Percentiles rank a stretch among this genome's conserved stretches.
These are phyloP conservation scores for Chloroceryle aenea DNA, from an alignment of 2,113 vertebrate species.

Conservation along the genomic window DNA sequence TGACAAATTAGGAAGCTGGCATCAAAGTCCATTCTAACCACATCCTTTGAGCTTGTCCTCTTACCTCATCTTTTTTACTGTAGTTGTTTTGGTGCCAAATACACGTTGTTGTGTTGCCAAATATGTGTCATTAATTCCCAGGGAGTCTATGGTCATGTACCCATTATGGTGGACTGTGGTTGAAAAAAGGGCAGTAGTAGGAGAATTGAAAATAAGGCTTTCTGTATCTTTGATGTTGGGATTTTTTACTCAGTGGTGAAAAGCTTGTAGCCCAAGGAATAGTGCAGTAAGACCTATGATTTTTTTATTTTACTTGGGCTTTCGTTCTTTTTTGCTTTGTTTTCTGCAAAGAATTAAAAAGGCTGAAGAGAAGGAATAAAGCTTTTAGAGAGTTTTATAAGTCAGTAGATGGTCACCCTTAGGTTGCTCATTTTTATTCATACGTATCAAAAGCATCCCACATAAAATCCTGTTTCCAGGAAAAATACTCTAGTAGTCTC, in stretches of 20 bases:
- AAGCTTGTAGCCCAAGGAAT: neutral
- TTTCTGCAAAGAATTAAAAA: neutral
- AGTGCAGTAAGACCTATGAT: neutral
- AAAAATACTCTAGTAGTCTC: slow-evolving; percentile 1
- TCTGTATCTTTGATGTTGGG: neutral
- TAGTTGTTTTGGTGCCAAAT: slow-evolving; percentile 18
- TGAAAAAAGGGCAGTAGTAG: neutral
- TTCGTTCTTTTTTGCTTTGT: neutral
- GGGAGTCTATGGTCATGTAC: neutral
- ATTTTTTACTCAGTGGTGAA: neutral
- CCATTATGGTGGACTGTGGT: neutral
- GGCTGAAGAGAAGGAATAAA: neutral
- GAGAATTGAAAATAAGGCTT: neutral
- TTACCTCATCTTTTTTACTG: slow-evolving; percentile 49
- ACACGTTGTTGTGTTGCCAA: neutral
- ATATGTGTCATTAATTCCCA: neutral
- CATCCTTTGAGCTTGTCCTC: slow-evolving; percentile 27
- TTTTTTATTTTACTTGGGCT: neutral
- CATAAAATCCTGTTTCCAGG: slow-evolving; percentile 29
- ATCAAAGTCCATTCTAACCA: neutral
- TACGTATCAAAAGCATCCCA: slow-evolving; percentile 6
- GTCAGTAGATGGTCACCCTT: neutral
- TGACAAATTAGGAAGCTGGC: slow-evolving; percentile 44
- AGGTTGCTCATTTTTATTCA: slow-evolving; percentile 4
- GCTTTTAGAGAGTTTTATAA: neutral